Conservation (phyloP, 2,797 vertebrate species). For the Salarias fasciatus region DNA sequence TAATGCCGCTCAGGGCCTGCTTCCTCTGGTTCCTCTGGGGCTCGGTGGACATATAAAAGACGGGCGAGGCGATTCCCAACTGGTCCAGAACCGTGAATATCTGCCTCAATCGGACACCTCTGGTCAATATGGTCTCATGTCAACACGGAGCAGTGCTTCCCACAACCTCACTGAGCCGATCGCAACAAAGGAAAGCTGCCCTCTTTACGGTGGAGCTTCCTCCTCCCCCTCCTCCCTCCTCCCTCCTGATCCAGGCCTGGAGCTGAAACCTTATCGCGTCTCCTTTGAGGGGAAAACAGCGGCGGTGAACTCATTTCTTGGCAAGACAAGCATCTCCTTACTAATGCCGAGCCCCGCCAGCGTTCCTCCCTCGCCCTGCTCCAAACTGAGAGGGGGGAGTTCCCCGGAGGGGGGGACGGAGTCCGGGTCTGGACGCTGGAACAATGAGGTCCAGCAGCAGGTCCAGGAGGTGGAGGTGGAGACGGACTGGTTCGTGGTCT, state of each 20-base stretch:
- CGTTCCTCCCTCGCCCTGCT: slow-evolving; percentile 34
- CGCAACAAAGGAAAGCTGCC: too few species aligned
- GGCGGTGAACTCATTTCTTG: slow-evolving; percentile 73
- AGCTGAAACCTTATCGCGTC: slow-evolving; percentile 67
- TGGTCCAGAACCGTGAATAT: too few species aligned
- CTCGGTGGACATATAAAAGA: too few species aligned
- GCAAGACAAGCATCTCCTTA: slow-evolving; percentile 38
- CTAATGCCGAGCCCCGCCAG: slow-evolving; percentile 43
- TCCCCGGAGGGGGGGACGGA: slow-evolving; percentile 34
- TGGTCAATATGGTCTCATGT: too few species aligned
- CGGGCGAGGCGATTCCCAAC: too few species aligned
- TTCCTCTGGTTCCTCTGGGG: too few species aligned
- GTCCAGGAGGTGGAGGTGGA: slow-evolving; percentile 24
- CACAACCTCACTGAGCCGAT: too few species aligned
- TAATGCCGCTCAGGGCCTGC: too few species aligned
- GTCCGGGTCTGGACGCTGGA: slow-evolving; percentile 14
- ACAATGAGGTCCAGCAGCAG: slow-evolving; percentile 33
- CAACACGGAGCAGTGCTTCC: too few species aligned
- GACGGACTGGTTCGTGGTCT: slow-evolving; percentile 41
- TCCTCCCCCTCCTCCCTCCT: neutral
- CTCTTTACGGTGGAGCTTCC: slow-evolving; percentile 19
- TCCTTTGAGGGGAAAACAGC: slow-evolving; percentile 59
- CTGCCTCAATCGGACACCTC: too few species aligned
- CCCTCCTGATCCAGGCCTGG: slow-evolving; percentile 18
- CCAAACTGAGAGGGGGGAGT: slow-evolving; percentile 31